Base-by-base conservation (phyloP, 1,140 invertebrate genomes). In the Helicorthomorpha holstii region DNA sequence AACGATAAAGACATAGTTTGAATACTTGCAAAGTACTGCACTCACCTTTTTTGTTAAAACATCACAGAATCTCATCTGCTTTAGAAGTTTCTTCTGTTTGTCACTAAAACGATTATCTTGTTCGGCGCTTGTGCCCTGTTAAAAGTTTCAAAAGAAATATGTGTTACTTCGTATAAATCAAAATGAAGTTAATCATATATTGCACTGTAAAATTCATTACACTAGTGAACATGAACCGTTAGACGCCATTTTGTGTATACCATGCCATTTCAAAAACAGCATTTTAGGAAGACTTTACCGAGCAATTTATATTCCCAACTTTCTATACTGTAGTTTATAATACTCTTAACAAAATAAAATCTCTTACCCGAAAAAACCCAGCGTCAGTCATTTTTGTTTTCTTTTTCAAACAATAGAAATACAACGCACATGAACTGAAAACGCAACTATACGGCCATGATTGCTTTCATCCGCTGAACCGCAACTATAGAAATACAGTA, bases 101-200 rank as follows among this genome's bases (percentile, higher is more conserved):
- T 99, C 93, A 63, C 90, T 89, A 72, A 98, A 99, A 57, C 95
- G 79, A 63, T 90, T 97, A 69, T 98, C 95, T 71, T 98, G 95
- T 64, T 97, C 92, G 41, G 93, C 87, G 60, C 84, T 95, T 26
- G 94, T 98, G 44, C 95, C 95, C 91, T 96, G 63, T 38, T 63
- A 56, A 50, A 72, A 69, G 57, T 54, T 53, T 53, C 49, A 55
- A 55, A 43, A 55, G 45, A 49, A 51, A 53, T 48, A 41, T 14
- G 48, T 25, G 12, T n/a, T 21, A 41, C 23, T 21, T 46, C 23
- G 19, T 4, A 0, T 34, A 7, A 34, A 34, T 34, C 16, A 34
- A 34, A 34, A 34, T 16, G 7, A 34, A 7, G 29, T 34, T 34
- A 34, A 34, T 34, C 7, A 34, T 34, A 26, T 27, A 22, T 52